A percentile compares a stretch with the other conserved stretches of the same genome.
Conservation (phyloP, 2,113 vertebrate genomes). For the Promerops cafer region DNA sequence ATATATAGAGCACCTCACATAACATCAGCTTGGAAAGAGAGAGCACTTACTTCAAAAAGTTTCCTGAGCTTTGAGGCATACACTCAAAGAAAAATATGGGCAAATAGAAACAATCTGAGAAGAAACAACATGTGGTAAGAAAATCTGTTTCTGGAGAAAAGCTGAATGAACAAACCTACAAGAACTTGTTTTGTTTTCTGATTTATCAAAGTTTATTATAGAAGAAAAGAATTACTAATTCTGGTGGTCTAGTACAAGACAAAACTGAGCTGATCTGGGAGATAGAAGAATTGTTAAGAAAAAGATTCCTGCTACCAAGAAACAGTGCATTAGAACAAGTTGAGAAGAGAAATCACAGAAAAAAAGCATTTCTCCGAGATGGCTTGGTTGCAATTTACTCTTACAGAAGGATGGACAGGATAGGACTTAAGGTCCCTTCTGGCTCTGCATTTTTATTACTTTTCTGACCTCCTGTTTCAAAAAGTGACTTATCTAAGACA, state of each 20-base stretch:
- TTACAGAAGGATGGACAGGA: background rate
- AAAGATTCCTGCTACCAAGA: background rate
- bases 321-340: background rate
- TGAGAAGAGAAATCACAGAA: background rate
- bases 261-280: background rate
- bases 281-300: background rate
- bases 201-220: background rate
- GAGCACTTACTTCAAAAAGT: background rate
- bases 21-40: background rate
- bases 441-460: background rate
- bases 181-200: background rate
- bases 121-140: background rate
- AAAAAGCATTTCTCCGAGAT: background rate
- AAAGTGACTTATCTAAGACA: background rate
- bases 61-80: background rate
- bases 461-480: background rate
- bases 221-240: background rate
- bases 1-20: background rate
- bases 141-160: background rate
- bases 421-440: background rate
- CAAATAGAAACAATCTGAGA: background rate
- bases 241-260: background rate
- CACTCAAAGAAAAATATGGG: background rate
- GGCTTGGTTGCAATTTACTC: background rate
- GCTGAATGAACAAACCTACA: background rate